Evolutionary conservation across 2,113 vertebrate genomes (phyloP), one percentile per base, ranked within the genome.

Genomic region (Rhineura floridana): DNA sequence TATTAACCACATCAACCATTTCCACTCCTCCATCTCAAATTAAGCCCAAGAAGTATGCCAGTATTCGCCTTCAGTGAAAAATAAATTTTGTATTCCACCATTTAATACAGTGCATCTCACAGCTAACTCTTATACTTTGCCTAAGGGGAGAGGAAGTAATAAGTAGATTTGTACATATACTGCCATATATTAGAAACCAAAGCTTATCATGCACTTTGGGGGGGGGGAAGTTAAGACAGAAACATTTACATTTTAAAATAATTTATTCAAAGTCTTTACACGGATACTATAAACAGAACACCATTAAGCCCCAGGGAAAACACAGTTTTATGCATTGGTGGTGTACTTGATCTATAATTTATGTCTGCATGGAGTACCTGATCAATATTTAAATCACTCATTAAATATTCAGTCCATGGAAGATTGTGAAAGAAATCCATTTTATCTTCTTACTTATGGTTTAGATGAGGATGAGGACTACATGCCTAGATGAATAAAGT

Each of bases 371-470:
- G 78, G 28, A 59, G 1, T 79, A 55, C 25, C 92, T 90, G 12
- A 92, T 90, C 93, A 88, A 81, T 79, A 91, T 75, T 23, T n/a
- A 42, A 86, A 91, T 21, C 90, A 86, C 90, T 88, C 46, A 87
- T 81, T 59, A 95, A 63, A 92, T 55, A 59, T 19, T 62, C 2
- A 42, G 62, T 6, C 6, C 39, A 67, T 48, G 63, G 63, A 69
- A n/a, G 79, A 30, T n/a, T 85, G 44, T 42, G 10, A 30, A 52
- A 87, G 42, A 85, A 13, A 84, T 59, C 44, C 80, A 15, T 46
- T 65, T 17, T 75, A 21, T 75, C 73, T 76, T 7, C 23, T 46
- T 76, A 25, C 42, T 76, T 42, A 21, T 76, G 78, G n/a, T 39
- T 59, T 81, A n/a, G n/a, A 9, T 28, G 28, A 4, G 23, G 8